Evolutionary conservation across 2,888 invertebrate species (phyloP).

Genomic region (Zootermopsis nevadensis): DNA sequence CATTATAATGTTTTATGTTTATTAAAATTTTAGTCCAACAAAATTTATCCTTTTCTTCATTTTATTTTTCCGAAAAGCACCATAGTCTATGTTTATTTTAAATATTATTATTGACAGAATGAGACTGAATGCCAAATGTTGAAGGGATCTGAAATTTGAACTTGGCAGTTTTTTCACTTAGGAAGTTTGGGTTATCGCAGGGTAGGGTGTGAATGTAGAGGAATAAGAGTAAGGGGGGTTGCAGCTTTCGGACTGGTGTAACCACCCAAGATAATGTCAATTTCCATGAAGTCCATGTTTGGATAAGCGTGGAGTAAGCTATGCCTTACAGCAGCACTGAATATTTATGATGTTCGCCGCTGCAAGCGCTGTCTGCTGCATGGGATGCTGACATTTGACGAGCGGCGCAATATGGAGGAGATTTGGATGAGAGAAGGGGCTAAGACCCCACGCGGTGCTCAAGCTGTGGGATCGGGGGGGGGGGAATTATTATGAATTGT

Average conservation of each 20-base stretch:
- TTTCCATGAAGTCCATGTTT: conserved; percentile 45
- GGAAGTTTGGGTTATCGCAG: not conserved
- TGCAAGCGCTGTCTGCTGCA: conserved; percentile 20
- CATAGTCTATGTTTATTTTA: too few relatives aligned
- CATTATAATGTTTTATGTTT: too few relatives aligned
- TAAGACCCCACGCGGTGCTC: conserved; percentile 44
- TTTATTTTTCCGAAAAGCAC: too few relatives aligned
- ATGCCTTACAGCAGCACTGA: conserved; percentile 43
- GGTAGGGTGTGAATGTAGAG: not conserved
- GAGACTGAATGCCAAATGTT: conserved; percentile 4
- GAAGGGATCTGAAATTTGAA: not conserved
- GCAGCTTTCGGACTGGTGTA: conserved; percentile 42
- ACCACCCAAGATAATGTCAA: conserved; percentile 49
- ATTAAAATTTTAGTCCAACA: too few relatives aligned
- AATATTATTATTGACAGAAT: not conserved
- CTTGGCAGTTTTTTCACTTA: conserved; percentile 25
- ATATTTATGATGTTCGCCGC: conserved; percentile 49
- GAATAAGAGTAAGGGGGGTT: not conserved
- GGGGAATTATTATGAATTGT: conserved; percentile 50
- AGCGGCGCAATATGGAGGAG: conserved; percentile 50
- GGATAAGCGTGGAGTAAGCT: conserved; percentile 42
- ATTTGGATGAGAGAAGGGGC: conserved; percentile 40
- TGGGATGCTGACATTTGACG: conserved; percentile 50
- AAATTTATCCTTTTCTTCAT: too few relatives aligned
- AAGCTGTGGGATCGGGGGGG: conserved; percentile 36